These are phyloP conservation scores for Aldabrachelys gigantea DNA, from an alignment of 2,113 vertebrate species.

Conservation along the genomic window DNA sequence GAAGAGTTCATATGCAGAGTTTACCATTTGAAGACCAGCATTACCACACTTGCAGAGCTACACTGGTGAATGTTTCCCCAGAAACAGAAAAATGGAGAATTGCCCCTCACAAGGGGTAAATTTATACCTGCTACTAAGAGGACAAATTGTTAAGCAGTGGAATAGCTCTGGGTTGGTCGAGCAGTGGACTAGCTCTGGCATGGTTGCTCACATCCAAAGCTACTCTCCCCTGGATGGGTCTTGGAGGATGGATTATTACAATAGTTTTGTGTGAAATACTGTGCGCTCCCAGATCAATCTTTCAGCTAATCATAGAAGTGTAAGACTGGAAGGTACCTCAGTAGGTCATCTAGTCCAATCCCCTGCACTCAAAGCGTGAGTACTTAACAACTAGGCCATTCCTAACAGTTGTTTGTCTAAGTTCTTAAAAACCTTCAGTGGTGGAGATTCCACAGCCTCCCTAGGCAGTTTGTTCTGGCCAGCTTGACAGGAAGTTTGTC, in stretches of 20 bases:
- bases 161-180: not conserved
- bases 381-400: not conserved
- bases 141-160: not conserved
- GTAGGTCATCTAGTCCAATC: not conserved
- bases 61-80: not conserved
- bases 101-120: not conserved
- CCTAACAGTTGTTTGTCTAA: not conserved
- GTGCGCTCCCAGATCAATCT: not conserved
- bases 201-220: not conserved
- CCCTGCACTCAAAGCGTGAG: not conserved
- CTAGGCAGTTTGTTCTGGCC: not conserved
- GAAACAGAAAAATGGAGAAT: not conserved
- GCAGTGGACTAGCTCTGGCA: not conserved
- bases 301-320: not conserved
- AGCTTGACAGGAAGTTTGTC: not conserved
- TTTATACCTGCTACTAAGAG: not conserved
- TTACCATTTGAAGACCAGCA: not conserved
- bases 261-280: not conserved
- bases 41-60: not conserved
- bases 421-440: not conserved
- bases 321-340: not conserved
- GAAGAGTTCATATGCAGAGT: not conserved
- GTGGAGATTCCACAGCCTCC: not conserved
- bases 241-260: not conserved
- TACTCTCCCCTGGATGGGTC: not conserved